phyloP scores from a whole-genome alignment of 2,888 invertebrate genomes.

The Eupithecia abbreviata region DNA sequence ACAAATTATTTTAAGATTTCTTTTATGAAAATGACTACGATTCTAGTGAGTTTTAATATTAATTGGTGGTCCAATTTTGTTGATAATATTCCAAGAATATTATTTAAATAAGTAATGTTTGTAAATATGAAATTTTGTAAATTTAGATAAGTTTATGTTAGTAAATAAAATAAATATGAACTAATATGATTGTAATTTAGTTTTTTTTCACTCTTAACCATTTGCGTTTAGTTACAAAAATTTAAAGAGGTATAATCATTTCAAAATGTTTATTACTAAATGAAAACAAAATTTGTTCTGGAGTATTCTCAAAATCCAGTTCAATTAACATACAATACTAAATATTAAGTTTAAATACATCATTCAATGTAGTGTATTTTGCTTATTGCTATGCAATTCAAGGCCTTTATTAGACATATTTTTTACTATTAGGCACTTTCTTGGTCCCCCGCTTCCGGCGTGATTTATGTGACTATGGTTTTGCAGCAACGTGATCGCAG shows the following conservation, averaged over 20 bases:
- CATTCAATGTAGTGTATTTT: neutral
- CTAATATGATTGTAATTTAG: slow-evolving; percentile 19
- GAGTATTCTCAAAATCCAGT: slow-evolving; percentile 19
- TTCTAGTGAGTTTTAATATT: slow-evolving; percentile 32
- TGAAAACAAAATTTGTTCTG: slow-evolving; percentile 18
- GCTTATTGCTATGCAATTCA: slow-evolving; percentile 15
- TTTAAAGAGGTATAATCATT: slow-evolving; percentile 9
- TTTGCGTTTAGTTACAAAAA: neutral
- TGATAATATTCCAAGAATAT: slow-evolving; percentile 38
- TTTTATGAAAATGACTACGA: slow-evolving; percentile 23
- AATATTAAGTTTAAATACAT: neutral
- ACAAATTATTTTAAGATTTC: slow-evolving; percentile 40
- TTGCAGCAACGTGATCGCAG: slow-evolving; percentile 12
- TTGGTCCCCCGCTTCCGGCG: slow-evolving; percentile 17
- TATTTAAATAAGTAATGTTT: slow-evolving; percentile 24
- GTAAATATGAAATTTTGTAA: slow-evolving; percentile 37
- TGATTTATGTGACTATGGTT: slow-evolving; percentile 9
- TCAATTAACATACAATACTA: slow-evolving; percentile 28
- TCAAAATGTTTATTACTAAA: slow-evolving; percentile 29
- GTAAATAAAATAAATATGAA: slow-evolving; percentile 6
- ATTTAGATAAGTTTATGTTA: neutral
- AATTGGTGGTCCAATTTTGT: slow-evolving; percentile 37
- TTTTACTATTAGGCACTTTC: slow-evolving; percentile 14
- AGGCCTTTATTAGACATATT: neutral
- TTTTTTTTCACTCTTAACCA: slow-evolving; percentile 12